These are phyloP conservation scores for Aspidoscelis tigris DNA, from an alignment of 2,113 vertebrate genomes.

Conservation along the genomic window DNA sequence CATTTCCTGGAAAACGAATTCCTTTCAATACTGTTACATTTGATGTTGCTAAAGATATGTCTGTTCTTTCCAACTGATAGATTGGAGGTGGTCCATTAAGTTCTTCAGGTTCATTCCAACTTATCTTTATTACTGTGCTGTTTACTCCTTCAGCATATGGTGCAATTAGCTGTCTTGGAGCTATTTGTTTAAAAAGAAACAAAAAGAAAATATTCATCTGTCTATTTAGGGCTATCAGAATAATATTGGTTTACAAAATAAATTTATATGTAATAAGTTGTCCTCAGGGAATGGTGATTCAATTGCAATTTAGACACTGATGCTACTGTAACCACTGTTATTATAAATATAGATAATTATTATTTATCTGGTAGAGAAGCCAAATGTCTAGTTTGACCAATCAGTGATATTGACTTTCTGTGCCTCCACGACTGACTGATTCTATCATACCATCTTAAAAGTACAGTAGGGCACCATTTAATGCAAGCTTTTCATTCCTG, in stretches of 20 bases:
- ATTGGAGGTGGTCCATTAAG: constrained; percentile 85
- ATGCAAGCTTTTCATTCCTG: background rate
- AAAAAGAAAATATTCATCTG: background rate
- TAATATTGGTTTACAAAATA: background rate
- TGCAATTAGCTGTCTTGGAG: constrained; percentile 79
- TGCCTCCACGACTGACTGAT: background rate
- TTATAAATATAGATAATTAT: background rate
- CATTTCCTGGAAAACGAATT: constrained; percentile 83
- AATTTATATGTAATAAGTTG: background rate
- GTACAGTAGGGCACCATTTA: too few species aligned
- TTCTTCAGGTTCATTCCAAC: constrained; percentile 81
- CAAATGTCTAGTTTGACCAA: background rate
- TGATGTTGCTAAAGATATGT: constrained; percentile 81
- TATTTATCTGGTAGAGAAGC: background rate
- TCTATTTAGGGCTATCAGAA: background rate
- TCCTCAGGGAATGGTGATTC: background rate
- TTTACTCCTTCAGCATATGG: constrained; percentile 79
- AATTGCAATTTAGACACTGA: background rate
- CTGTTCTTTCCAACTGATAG: constrained; percentile 89
- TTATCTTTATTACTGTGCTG: constrained; percentile 78
- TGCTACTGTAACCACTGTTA: background rate
- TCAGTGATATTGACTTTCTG: background rate
- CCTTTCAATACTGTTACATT: constrained; percentile 76
- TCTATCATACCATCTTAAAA: too few species aligned
- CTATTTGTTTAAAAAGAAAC: constrained; percentile 70